phyloP scores from a whole-genome alignment of 2,797 vertebrate species.

The Geotria australis region DNA sequence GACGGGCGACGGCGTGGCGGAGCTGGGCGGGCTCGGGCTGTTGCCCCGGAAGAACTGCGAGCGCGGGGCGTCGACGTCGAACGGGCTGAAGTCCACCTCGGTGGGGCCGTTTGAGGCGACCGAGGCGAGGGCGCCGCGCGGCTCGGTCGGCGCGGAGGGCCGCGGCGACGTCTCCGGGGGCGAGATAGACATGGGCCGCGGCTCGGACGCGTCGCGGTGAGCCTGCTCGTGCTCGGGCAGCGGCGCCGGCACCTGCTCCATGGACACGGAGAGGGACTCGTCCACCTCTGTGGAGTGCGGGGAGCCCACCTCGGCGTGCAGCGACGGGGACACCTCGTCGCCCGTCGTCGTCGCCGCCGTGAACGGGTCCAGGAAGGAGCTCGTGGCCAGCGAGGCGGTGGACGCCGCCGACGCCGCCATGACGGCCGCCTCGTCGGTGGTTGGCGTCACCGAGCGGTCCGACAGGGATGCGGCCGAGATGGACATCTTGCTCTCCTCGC shows the following conservation, averaged over 20 bases:
- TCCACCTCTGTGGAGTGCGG: conserved; percentile 56
- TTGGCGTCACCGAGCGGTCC: neutral
- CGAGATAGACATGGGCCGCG: neutral
- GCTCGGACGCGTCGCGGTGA: neutral
- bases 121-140: neutral
- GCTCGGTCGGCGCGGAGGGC: neutral
- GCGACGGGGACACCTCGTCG: conserved; percentile 13
- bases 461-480: neutral
- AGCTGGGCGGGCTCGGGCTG: neutral
- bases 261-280: conserved; percentile 48
- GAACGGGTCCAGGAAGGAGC: neutral
- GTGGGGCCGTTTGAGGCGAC: neutral
- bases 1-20: neutral
- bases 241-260: conserved; percentile 11
- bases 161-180: neutral
- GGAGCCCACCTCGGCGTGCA: conserved; percentile 42
- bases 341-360: neutral
- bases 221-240: neutral
- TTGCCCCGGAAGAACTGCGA: neutral
- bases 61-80: neutral
- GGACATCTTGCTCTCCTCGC: neutral
- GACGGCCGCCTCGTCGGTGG: neutral
- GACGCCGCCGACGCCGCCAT: neutral
- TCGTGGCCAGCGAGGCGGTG: neutral
- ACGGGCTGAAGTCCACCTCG: conserved; percentile 2